A percentile compares a stretch with the other conserved stretches of the same genome.
Conservation (phyloP, 2,797 vertebrate species). For the Molossus molossus region DNA sequence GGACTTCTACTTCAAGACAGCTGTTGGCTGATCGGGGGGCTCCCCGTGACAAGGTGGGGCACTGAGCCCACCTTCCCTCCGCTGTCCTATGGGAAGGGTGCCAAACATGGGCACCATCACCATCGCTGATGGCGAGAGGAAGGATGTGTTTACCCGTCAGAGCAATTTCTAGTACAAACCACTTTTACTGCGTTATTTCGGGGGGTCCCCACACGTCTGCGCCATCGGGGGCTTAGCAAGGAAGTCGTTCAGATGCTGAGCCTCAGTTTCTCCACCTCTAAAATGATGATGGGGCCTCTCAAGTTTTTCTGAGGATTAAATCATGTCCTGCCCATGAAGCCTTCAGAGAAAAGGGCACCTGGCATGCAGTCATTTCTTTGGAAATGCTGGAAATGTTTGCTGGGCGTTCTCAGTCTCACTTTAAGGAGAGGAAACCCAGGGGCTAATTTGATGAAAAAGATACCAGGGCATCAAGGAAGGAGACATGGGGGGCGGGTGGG, state of each 20-base stretch:
- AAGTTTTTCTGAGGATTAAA: not conserved
- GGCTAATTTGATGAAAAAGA: not conserved
- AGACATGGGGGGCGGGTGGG: not conserved
- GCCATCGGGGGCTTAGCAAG: rapidly evolving
- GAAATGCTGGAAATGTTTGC: not conserved
- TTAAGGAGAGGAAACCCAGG: not conserved
- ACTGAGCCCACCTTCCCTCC: not conserved
- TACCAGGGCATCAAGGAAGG: not conserved
- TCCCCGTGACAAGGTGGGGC: rapidly evolving
- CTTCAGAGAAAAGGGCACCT: not conserved
- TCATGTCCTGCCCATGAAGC: not conserved
- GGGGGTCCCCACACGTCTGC: not conserved
- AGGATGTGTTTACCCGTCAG: not conserved
- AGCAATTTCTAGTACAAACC: not conserved
- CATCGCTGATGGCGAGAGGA: rapidly evolving
- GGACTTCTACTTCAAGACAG: not conserved
- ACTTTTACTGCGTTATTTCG: not conserved
- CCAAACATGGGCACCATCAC: rapidly evolving
- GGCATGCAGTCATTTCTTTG: not conserved
- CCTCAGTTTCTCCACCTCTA: not conserved
- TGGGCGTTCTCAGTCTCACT: not conserved
- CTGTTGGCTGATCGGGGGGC: not conserved
- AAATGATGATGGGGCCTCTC: not conserved
- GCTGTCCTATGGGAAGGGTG: not conserved
- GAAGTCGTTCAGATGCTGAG: not conserved